phyloP scores from a whole-genome alignment of 2,113 vertebrate species.

The Cottus gobio region DNA sequence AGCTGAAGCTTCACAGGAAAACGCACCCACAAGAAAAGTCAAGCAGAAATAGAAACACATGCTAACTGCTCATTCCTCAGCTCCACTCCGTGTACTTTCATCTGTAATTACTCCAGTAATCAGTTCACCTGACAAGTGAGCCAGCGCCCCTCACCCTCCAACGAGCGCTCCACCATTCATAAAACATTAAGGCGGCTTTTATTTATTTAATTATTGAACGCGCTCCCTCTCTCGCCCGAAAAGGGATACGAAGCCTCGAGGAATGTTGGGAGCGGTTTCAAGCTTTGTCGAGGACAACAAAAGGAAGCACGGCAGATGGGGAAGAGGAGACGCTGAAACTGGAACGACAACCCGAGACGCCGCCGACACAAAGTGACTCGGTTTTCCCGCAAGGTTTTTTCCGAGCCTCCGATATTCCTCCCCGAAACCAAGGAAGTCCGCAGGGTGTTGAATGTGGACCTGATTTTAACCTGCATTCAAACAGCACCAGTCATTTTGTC shows the following conservation, averaged over 20 bases:
- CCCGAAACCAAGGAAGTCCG: slow-evolving; percentile 31
- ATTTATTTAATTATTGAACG: slow-evolving; percentile 75
- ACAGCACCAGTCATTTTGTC: slow-evolving; percentile 7
- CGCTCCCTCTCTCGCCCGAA: slow-evolving; percentile 49
- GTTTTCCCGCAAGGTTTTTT: slow-evolving; percentile 3
- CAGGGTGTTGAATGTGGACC: slow-evolving; percentile 18
- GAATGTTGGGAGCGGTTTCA: slow-evolving; percentile 35
- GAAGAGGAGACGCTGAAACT: slow-evolving; percentile 25
- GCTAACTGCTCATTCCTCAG: neutral
- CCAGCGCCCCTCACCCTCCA: slow-evolving; percentile 1
- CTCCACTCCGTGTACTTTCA: neutral
- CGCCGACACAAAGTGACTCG: slow-evolving; percentile 6
- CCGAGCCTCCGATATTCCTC: neutral
- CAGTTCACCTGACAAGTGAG: slow-evolving; percentile 18
- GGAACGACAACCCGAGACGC: slow-evolving; percentile 18
- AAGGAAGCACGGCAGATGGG: slow-evolving; percentile 37
- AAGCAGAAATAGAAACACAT: neutral
- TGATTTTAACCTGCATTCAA: slow-evolving; percentile 26
- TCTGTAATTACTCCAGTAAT: neutral
- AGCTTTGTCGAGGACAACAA: slow-evolving; percentile 50
- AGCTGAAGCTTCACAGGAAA: too few species aligned
- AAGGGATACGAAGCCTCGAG: slow-evolving; percentile 46
- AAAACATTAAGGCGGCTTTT: slow-evolving; percentile 77
- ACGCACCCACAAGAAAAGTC: too few species aligned
- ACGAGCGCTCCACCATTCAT: slow-evolving; percentile 56